Evolutionary conservation across 2,797 vertebrate genomes (phyloP), one percentile per base, ranked within the genome.

Genomic region (Lutjanus campechanus): DNA sequence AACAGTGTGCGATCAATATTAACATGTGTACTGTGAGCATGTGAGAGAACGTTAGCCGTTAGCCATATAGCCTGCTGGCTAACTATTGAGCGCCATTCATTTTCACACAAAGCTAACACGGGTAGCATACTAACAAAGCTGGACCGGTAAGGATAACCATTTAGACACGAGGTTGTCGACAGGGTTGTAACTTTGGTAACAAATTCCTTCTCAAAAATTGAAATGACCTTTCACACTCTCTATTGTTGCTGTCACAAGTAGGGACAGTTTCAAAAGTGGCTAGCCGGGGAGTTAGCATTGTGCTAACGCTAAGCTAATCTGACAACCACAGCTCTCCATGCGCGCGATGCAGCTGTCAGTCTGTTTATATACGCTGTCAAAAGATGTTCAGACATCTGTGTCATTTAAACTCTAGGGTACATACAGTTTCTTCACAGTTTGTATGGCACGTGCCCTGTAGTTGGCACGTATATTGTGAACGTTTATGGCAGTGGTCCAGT

Each of bases 51-150:
- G 25, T 73, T 86, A 86, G 76, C 85, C 2, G 29, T 79, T 88
- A 87, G 83, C 85, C 1, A 4, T 7, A 49, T 82, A 86, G 81
- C 86, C 15, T 29, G 63, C 20, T 36, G 69, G 83, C 89, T 84
- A 85, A 54, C 77, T 7, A 3, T 36, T 5, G 15, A 47, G 66
- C 68, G 72, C 68, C 59, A 81, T 85, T 88, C 73, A 83, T 84
- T 84, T 75, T 20, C 12, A 46, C 40, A 17, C 64, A 9, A 43
- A 29, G 56, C 67, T 85, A 82, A 41, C 40, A 16, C 44, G 19
- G 17, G 56, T 41, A 56, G 73, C 73, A 56, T 66, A 62, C 29
- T 40, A 59, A 41, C n/a, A 61, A 40, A 54, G n/a, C 29, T 51
- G 49, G 10, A 44, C 7, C 8, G n/a, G 43, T 13, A 54, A 15